Percentiles rank a stretch among this genome's conserved stretches.
Evolutionary conservation across 2,113 vertebrate species (phyloP).

Genomic region (Callaeas wilsoni): DNA sequence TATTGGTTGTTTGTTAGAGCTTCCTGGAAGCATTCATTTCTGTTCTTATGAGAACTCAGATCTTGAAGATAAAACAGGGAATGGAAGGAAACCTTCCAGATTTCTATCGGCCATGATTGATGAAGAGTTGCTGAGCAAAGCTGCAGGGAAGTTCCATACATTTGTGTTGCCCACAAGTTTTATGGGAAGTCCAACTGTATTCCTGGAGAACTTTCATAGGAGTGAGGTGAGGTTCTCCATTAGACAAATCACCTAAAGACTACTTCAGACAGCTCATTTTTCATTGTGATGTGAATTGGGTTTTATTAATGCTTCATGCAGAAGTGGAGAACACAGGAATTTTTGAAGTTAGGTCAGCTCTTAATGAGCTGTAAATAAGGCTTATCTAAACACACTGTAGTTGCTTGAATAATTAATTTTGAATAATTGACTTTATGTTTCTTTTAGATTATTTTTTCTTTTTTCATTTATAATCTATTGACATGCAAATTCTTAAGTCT

Average conservation of each 20-base stretch:
- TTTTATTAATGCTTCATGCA: neutral
- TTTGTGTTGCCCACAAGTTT: neutral
- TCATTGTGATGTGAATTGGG: rapidly evolving
- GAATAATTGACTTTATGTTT: neutral
- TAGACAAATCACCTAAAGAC: neutral
- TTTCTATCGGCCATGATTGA: neutral
- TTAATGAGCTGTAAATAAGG: neutral
- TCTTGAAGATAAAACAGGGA: neutral
- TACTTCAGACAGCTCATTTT: neutral
- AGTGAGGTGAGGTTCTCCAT: neutral
- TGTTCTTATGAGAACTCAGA: neutral
- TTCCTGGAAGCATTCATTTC: neutral
- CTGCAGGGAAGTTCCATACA: neutral
- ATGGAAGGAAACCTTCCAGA: neutral
- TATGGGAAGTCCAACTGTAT: neutral
- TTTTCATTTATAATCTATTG: neutral
- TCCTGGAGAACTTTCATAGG: neutral
- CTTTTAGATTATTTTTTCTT: neutral
- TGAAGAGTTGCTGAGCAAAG: neutral
- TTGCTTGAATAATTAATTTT: neutral
- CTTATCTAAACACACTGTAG: neutral
- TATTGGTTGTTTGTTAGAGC: neutral
- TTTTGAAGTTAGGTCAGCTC: neutral
- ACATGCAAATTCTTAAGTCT: neutral
- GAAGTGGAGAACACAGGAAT: neutral